Evolutionary conservation across 2,113 vertebrate genomes (phyloP), one percentile per base, ranked within the genome.

Genomic region (Dryoscopus gambensis): DNA sequence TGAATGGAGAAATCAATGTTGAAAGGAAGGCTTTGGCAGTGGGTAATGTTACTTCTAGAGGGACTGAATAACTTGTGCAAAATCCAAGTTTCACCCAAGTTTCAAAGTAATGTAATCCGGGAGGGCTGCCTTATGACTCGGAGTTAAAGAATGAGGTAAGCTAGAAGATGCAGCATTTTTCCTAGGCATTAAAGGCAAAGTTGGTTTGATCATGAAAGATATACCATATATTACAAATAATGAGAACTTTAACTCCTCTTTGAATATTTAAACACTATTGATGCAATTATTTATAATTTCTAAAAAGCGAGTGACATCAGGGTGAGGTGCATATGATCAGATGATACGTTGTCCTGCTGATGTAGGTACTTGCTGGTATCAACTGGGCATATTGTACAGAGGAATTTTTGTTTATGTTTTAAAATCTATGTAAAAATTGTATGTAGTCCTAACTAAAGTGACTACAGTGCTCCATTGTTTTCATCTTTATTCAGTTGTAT

Each of bases 361-460:
- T 59, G 12, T 33, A 74, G n/a, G 7, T 82, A 50, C 17, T 27
- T 90, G 23, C 40, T 84, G 15, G 15, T 70, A 75, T 47, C 75
- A 85, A 3, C 13, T 10, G 13, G 22, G 7, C 13, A 10, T 4
- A 3, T 37, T 5, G 5, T 40, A 17, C 2, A 5, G 25, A 59
- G 74, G 15, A 67, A 42, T 87, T 84, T 65, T 87, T 35, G 7
- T 53, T 60, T 75, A 7, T 0, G 0, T 82, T 57, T 75, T 42
- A 49, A 92, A 79, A 69, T 27, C 5, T 25, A 14, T 0, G 0
- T 82, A 37, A 47, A 69, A 79, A 62, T 37, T 60, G 6, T 60
- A 18, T n/a, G 6, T 15, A 28, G 22, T 86, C 14, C 15, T 53
- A 44, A 68, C 80, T 20, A 84, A 89, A 80, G 19, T 7, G 42